phyloP scores from a whole-genome alignment of 2,797 vertebrate genomes.

The Clamator glandarius region DNA sequence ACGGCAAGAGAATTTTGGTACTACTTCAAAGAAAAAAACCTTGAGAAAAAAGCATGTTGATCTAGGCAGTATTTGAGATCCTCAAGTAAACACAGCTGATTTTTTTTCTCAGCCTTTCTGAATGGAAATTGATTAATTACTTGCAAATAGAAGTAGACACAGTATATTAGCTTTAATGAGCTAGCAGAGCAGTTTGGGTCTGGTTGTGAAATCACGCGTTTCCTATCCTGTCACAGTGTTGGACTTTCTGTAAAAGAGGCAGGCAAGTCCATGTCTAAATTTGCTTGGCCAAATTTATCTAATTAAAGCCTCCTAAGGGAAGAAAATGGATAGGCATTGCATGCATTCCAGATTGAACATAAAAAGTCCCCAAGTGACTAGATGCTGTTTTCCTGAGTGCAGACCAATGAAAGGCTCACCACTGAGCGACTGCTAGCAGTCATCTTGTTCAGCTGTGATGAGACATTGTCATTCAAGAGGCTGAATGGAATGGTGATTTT shows the following conservation, averaged over 20 bases:
- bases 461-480: background rate
- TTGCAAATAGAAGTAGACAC: background rate
- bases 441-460: accelerated
- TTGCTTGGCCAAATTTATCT: background rate
- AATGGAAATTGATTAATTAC: background rate
- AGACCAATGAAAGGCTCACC: no score
- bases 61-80: background rate
- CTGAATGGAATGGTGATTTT: background rate
- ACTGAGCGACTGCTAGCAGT: background rate
- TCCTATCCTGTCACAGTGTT: background rate
- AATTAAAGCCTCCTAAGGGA: background rate
- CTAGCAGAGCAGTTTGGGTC: background rate
- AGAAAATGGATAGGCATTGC: background rate
- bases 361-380: background rate
- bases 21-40: background rate
- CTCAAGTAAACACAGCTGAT: background rate
- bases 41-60: background rate
- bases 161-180: background rate
- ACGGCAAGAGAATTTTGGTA: background rate
- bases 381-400: background rate
- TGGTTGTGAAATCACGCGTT: background rate
- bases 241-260: background rate
- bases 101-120: background rate
- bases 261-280: background rate
- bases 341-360: background rate